phyloP scores from a whole-genome alignment of 2,113 vertebrate genomes.

The Capreolus pygargus region DNA sequence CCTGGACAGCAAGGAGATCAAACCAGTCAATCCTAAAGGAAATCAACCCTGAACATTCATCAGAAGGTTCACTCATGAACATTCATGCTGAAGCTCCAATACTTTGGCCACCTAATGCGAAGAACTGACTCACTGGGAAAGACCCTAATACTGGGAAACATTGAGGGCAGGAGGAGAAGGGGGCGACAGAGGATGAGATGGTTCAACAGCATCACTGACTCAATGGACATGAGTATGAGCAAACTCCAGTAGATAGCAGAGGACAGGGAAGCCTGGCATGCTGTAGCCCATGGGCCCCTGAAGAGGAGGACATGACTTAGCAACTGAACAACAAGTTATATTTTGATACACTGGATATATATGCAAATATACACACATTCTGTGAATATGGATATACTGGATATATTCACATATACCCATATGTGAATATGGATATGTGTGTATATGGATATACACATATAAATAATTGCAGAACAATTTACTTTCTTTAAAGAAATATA shows the following conservation, averaged over 20 bases:
- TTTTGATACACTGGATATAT: background rate
- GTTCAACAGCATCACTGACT: background rate
- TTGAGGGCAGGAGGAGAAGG: background rate
- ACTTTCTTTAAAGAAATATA: background rate
- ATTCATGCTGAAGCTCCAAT: background rate
- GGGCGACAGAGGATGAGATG: background rate
- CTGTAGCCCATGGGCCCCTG: background rate
- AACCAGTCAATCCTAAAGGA: background rate
- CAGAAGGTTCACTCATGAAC: background rate
- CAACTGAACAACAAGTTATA: background rate
- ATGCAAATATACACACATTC: background rate
- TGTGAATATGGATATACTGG: background rate
- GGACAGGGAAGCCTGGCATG: background rate
- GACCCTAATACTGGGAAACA: background rate
- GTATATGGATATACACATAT: background rate
- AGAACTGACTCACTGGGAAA: background rate
- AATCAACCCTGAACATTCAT: background rate
- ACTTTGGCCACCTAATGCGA: background rate
- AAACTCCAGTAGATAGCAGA: background rate
- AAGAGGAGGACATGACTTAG: background rate
- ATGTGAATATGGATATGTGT: background rate
- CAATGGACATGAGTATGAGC: background rate
- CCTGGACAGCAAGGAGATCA: background rate
- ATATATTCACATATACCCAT: no score
- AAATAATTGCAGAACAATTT: background rate